Percentiles rank a stretch among this genome's conserved stretches.
phyloP scores from a whole-genome alignment of 2,888 invertebrate genomes.

The Lepeophtheirus nordmannii region DNA sequence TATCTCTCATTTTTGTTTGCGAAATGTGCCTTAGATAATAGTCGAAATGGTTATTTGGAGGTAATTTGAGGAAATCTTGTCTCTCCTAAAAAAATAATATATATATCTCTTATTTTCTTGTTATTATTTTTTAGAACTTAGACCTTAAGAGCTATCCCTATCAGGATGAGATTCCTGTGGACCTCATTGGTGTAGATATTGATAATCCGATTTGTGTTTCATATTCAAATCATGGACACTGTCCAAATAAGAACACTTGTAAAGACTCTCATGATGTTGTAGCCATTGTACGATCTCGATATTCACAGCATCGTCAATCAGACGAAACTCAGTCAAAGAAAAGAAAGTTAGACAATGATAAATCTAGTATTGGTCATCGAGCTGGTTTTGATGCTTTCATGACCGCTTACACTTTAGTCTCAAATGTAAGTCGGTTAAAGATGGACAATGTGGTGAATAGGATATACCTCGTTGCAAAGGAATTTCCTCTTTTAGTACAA shows the following conservation, averaged over 20 bases:
- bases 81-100: background rate
- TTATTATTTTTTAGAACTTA: background rate
- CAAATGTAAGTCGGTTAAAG: conserved; percentile 29
- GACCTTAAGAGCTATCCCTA: background rate
- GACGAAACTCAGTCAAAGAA: background rate
- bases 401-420: conserved; percentile 36
- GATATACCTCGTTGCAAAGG: conserved; percentile 35
- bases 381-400: conserved; percentile 38
- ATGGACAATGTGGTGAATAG: conserved; percentile 32
- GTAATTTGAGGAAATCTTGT: background rate
- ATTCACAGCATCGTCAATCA: conserved; percentile 11
- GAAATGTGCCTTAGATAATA: conserved; percentile 33
- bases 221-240: conserved; percentile 34
- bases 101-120: background rate
- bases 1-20: conserved; percentile 40
- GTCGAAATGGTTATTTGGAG: background rate
- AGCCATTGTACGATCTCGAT: conserved; percentile 31
- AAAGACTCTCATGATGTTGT: conserved; percentile 35
- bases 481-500: conserved; percentile 33
- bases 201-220: background rate
- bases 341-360: background rate
- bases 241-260: conserved; percentile 31
- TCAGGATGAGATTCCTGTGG: background rate
- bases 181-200: background rate
- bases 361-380: conserved; percentile 31